Percentiles rank a stretch among this genome's conserved stretches.
Conservation (phyloP, 2,888 invertebrate genomes). For the Apotomis capreana region DNA sequence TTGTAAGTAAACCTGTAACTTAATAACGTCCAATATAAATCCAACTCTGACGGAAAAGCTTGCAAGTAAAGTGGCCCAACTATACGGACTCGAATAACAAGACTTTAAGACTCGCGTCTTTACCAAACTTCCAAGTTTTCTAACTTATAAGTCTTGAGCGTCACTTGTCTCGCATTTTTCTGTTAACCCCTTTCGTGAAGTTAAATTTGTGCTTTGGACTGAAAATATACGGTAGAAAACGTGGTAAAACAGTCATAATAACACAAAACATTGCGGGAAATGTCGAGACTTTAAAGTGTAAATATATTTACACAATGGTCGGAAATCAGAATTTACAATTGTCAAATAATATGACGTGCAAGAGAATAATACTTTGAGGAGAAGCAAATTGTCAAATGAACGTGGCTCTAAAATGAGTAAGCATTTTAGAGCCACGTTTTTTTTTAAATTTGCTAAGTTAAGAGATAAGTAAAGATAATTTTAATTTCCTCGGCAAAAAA, state of each 20-base stretch:
- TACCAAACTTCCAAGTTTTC: slow-evolving; percentile 17
- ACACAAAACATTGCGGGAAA: neutral
- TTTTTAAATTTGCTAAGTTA: too few relatives aligned
- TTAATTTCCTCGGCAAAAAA: too few relatives aligned
- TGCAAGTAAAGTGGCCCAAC: slow-evolving; percentile 15
- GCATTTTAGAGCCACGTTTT: too few relatives aligned
- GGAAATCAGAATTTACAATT: too few relatives aligned
- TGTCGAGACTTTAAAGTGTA: neutral
- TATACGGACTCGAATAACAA: slow-evolving; percentile 22
- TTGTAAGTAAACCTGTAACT: slow-evolving; percentile 5
- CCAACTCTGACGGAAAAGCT: slow-evolving; percentile 5
- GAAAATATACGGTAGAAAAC: neutral
- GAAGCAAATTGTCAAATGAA: too few relatives aligned
- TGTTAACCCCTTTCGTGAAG: slow-evolving; percentile 16
- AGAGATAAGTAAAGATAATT: too few relatives aligned
- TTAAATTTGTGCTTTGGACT: slow-evolving; percentile 14
- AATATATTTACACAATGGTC: neutral
- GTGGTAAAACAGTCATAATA: neutral
- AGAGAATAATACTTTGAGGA: too few relatives aligned
- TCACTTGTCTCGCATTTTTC: slow-evolving; percentile 21
- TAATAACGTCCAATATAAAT: slow-evolving; percentile 10
- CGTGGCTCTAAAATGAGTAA: too few relatives aligned
- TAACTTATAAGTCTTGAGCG: slow-evolving; percentile 13
- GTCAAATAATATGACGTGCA: too few relatives aligned
- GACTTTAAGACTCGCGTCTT: slow-evolving; percentile 6